phyloP scores from a whole-genome alignment of 2,888 invertebrate genomes.

The Thera obeliscata region DNA sequence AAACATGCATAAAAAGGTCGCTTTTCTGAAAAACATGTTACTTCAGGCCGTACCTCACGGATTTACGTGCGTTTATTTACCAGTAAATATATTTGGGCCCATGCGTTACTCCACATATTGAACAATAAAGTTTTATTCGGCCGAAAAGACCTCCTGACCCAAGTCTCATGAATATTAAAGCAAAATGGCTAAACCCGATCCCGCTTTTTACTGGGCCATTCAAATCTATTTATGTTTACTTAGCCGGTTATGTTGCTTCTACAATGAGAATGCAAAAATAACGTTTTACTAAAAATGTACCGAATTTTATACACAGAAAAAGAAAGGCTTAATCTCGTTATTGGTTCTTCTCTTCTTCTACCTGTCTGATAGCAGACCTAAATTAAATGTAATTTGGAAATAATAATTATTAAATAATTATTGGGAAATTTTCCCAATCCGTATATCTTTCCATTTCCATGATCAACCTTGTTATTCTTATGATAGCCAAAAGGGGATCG shows the following conservation, averaged over 20 bases:
- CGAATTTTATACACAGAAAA: background rate
- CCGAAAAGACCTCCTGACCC: slow-evolving; percentile 57
- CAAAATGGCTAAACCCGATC: slow-evolving; percentile 54
- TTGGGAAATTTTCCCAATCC: too few species aligned
- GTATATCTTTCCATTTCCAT: too few species aligned
- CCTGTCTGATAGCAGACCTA: too few species aligned
- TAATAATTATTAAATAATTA: too few species aligned
- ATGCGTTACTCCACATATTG: slow-evolving; percentile 47
- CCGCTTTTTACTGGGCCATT: slow-evolving; percentile 47
- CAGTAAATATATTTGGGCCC: slow-evolving; percentile 48
- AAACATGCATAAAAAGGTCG: slow-evolving; percentile 5
- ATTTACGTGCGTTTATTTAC: slow-evolving; percentile 28
- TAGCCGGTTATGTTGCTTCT: slow-evolving; percentile 42
- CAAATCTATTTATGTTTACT: slow-evolving; percentile 47
- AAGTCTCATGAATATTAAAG: slow-evolving; percentile 68
- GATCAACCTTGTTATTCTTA: too few species aligned
- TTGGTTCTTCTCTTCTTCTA: too few species aligned
- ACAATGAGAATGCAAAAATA: slow-evolving; percentile 16
- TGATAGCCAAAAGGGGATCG: too few species aligned
- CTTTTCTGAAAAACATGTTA: slow-evolving; percentile 3
- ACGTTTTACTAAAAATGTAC: background rate
- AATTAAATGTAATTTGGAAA: too few species aligned
- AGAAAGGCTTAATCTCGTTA: too few species aligned
- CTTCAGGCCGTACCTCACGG: slow-evolving; percentile 3
- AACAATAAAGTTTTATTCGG: slow-evolving; percentile 62